These are phyloP conservation scores for Syrrhaptes paradoxus DNA, from an alignment of 2,113 vertebrate genomes.

Conservation along the genomic window DNA sequence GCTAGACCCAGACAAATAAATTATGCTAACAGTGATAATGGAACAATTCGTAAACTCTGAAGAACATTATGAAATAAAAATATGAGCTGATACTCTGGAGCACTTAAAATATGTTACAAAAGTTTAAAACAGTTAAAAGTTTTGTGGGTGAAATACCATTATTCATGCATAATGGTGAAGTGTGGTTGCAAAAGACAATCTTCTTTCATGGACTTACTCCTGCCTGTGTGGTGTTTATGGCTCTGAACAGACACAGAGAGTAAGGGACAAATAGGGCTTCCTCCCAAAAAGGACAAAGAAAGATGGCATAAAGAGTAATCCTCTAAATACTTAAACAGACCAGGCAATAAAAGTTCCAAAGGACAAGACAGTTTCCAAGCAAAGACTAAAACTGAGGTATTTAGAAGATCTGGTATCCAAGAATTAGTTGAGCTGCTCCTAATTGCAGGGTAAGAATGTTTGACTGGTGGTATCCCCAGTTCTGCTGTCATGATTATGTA, in stretches of 20 bases:
- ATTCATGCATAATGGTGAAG: background rate
- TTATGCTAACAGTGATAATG: background rate
- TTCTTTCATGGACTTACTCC: background rate
- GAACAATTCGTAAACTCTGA: background rate
- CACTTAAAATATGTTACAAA: background rate
- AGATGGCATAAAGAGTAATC: background rate
- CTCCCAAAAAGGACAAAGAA: background rate
- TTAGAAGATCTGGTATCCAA: background rate
- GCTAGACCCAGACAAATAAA: background rate
- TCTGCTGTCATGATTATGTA: background rate
- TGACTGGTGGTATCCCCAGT: background rate
- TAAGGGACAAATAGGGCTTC: background rate
- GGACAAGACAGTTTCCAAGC: background rate
- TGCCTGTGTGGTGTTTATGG: fast-evolving
- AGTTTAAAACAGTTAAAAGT: background rate
- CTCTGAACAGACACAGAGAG: background rate
- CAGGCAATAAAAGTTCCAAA: background rate
- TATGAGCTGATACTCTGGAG: background rate
- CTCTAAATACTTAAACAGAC: background rate
- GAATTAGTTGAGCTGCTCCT: background rate
- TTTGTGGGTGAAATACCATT: background rate
- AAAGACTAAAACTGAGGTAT: background rate
- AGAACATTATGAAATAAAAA: background rate
- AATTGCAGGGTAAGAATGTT: background rate
- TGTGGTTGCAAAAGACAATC: background rate